These are phyloP conservation scores for Nipponacmea schrenckii DNA, from an alignment of 2,888 invertebrate species.

Conservation along the genomic window DNA sequence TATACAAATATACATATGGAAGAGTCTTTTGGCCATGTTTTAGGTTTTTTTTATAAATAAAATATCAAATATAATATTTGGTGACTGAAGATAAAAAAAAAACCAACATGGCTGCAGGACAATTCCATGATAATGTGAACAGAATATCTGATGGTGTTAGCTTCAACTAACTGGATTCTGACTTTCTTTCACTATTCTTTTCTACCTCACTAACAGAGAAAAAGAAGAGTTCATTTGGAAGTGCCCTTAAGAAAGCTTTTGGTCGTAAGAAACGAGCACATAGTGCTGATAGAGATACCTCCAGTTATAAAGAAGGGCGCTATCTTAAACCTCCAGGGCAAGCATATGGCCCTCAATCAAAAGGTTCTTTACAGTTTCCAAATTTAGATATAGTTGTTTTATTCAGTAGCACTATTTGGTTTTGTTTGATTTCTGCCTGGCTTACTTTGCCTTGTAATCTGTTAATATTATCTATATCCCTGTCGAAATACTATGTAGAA, in stretches of 20 bases:
- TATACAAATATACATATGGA: too few relatives aligned
- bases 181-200: too few relatives aligned
- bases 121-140: too few relatives aligned
- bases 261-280: slow-evolving; percentile 58
- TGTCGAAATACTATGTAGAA: too few relatives aligned
- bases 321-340: slow-evolving; percentile 52
- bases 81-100: too few relatives aligned
- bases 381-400: neutral
- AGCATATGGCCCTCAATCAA: slow-evolving; percentile 51
- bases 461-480: neutral
- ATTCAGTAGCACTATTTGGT: neutral
- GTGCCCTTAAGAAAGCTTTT: slow-evolving; percentile 54
- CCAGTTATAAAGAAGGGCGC: slow-evolving; percentile 52
- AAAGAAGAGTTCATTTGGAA: slow-evolving; percentile 55
- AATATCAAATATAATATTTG: too few relatives aligned
- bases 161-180: too few relatives aligned
- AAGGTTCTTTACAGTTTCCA: slow-evolving; percentile 41
- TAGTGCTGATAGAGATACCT: slow-evolving; percentile 55
- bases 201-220: slow-evolving; percentile 41
- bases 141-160: too few relatives aligned
- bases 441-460: slow-evolving; percentile 3
- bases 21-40: too few relatives aligned
- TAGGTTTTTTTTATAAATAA: too few relatives aligned
- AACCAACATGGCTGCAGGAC: too few relatives aligned
- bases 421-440: slow-evolving; percentile 10